A percentile compares a stretch with the other conserved stretches of the same genome.
These are phyloP conservation scores for Marisa cornuarietis DNA, from an alignment of 1,140 invertebrate genomes.

Conservation along the genomic window DNA sequence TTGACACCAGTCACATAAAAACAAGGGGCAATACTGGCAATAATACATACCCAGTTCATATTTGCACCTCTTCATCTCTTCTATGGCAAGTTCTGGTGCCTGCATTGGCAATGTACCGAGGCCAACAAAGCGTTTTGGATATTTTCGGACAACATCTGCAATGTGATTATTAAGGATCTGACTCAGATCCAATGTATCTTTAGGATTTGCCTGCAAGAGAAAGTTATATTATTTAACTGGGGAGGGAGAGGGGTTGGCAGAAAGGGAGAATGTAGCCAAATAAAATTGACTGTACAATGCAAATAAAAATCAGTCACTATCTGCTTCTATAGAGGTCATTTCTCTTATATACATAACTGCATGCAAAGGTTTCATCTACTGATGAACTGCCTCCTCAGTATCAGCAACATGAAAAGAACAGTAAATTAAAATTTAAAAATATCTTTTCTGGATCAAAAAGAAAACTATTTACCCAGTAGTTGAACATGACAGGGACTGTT, in stretches of 20 bases:
- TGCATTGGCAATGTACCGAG: conserved; percentile 74
- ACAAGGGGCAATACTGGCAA: too few relatives aligned
- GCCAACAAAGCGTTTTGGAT: conserved; percentile 70
- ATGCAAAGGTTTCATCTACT: neutral
- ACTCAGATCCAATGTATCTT: conserved; percentile 69
- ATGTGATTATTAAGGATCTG: conserved; percentile 72
- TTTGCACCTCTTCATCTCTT: conserved; percentile 70
- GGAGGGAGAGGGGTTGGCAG: too few relatives aligned
- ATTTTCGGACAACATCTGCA: conserved; percentile 64
- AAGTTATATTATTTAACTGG: neutral
- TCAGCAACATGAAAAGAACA: neutral
- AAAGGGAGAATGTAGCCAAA: too few relatives aligned
- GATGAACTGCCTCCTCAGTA: neutral
- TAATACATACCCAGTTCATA: conserved; percentile 64
- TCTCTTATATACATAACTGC: too few relatives aligned
- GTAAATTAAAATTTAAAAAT: neutral
- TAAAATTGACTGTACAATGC: too few relatives aligned
- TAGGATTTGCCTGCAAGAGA: conserved; percentile 69
- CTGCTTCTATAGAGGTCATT: too few relatives aligned
- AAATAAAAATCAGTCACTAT: too few relatives aligned
- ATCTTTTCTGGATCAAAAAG: neutral
- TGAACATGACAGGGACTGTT: conserved; percentile 77
- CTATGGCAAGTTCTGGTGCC: conserved; percentile 68
- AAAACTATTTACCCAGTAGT: conserved; percentile 70
- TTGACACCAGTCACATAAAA: too few relatives aligned